A percentile compares a stretch with the other conserved stretches of the same genome.
Conservation (phyloP, 2,797 vertebrate genomes). For the Lindbergichthys nudifrons region DNA sequence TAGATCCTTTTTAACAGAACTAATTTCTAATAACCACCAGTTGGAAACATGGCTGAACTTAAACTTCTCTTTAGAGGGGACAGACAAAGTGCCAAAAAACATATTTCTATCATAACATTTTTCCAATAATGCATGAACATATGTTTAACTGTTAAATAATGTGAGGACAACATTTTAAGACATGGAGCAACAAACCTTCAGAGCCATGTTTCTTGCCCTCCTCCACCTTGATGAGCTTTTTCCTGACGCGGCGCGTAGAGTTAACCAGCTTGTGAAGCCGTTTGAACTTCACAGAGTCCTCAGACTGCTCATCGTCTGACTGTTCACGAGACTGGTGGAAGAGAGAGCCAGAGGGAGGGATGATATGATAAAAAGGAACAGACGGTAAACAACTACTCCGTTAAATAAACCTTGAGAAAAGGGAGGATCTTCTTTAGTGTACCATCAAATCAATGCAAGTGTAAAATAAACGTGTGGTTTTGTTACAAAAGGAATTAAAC, state of each 20-base stretch:
- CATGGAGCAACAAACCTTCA: constrained; percentile 87
- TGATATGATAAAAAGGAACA: constrained; percentile 24
- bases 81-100: not conserved
- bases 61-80: not conserved
- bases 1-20: not conserved
- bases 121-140: not conserved
- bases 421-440: not conserved
- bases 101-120: not conserved
- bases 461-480: constrained; percentile 7
- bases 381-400: not conserved
- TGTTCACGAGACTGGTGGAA: constrained; percentile 93
- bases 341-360: constrained; percentile 30
- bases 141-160: no score
- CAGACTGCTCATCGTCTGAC: constrained; percentile 97
- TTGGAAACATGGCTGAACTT: constrained; percentile 8
- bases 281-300: constrained; percentile 98
- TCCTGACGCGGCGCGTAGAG: constrained; percentile 96
- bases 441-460: not conserved
- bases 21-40: not conserved
- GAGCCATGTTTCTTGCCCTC: constrained; percentile 93
- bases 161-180: not conserved
- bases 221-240: constrained; percentile 98
- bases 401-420: not conserved
- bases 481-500: not conserved
- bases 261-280: constrained; percentile 98